Conservation (phyloP, 1,140 invertebrate species). For the Drosophila lacteicornis region DNA sequence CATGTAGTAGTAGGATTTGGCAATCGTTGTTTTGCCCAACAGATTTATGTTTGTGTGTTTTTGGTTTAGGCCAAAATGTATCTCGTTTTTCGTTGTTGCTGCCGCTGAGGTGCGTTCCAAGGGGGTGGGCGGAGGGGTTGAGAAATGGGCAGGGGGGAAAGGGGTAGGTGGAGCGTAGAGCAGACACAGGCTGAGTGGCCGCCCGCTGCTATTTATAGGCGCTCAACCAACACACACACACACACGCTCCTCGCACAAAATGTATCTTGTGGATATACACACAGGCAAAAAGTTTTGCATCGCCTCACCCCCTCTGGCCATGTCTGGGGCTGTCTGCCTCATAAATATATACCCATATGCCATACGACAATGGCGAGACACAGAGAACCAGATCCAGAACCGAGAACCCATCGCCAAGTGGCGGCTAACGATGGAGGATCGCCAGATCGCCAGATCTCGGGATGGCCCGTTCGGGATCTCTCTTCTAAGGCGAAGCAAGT, state of each 20-base stretch:
- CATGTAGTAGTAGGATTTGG: constrained; percentile 46
- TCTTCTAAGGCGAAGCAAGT: constrained; percentile 60
- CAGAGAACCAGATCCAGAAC: constrained; percentile 46
- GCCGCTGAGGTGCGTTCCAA: constrained; percentile 31
- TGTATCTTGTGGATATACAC: constrained; percentile 75
- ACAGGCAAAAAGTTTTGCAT: constrained; percentile 64
- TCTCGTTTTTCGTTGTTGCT: constrained; percentile 7
- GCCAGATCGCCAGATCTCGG: constrained; percentile 41
- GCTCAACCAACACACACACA: constrained; percentile 49
- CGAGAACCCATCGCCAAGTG: constrained; percentile 13
- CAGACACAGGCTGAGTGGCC: constrained; percentile 50
- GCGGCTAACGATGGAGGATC: constrained; percentile 16
- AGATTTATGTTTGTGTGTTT: constrained; percentile 69
- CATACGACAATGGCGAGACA: constrained; percentile 70
- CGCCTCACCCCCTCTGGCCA: constrained; percentile 7
- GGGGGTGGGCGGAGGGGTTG: constrained; percentile 14
- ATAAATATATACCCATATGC: constrained; percentile 59
- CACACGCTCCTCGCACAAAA: constrained; percentile 40
- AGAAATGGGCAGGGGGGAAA: neutral
- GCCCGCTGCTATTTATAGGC: constrained; percentile 77
- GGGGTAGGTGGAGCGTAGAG: constrained; percentile 3
- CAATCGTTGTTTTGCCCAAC: constrained; percentile 57
- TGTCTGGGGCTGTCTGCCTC: constrained; percentile 62
- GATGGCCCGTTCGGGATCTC: constrained; percentile 7
- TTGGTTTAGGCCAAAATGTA: constrained; percentile 57